Conservation (phyloP, 2,888 invertebrate species). For the Limenitis camilla region DNA sequence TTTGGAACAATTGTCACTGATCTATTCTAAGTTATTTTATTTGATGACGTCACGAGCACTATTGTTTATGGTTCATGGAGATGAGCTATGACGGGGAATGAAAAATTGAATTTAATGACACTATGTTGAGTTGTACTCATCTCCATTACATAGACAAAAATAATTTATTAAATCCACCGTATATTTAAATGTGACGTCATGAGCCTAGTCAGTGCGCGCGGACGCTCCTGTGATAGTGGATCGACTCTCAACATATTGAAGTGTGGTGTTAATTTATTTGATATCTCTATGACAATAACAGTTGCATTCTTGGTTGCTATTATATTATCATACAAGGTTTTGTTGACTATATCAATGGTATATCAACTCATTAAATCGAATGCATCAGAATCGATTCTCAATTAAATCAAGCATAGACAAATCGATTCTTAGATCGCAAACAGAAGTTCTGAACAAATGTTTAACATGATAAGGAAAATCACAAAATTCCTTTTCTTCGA, state of each 20-base stretch:
- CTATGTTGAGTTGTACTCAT: too few species aligned
- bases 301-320: constrained; percentile 25
- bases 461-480: too few species aligned
- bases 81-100: too few species aligned
- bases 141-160: neutral
- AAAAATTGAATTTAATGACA: too few species aligned
- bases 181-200: constrained; percentile 19
- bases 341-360: too few species aligned
- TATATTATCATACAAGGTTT: constrained; percentile 21
- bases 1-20: constrained; percentile 88
- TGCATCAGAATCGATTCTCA: too few species aligned
- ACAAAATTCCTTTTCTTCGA: too few species aligned
- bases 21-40: constrained; percentile 77
- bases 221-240: constrained; percentile 30
- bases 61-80: too few species aligned
- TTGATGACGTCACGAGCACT: constrained; percentile 11
- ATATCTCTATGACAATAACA: constrained; percentile 56
- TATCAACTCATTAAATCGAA: too few species aligned
- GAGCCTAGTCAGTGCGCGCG: constrained; percentile 55
- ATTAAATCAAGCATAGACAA: too few species aligned
- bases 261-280: constrained; percentile 38
- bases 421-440: too few species aligned
- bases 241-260: constrained; percentile 39
- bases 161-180: constrained; percentile 6
- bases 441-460: too few species aligned